phyloP scores from a whole-genome alignment of 2,797 vertebrate species.

The Acanthiza pusilla region DNA sequence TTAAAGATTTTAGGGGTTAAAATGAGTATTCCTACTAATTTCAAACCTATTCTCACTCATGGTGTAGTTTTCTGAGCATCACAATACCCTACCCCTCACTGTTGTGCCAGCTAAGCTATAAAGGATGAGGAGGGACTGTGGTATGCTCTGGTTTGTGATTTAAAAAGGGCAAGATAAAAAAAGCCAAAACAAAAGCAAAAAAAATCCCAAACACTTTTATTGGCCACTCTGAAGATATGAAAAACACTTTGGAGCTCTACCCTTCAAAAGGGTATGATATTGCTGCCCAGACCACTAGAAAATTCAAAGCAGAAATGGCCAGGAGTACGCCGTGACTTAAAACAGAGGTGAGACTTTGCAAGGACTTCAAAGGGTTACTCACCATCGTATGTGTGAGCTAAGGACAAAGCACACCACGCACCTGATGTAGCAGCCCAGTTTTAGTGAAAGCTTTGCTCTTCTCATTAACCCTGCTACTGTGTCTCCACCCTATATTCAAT shows the following conservation, averaged over 20 bases:
- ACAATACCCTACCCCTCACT: background rate
- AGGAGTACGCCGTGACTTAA: background rate
- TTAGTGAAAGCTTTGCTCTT: background rate
- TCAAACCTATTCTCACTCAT: background rate
- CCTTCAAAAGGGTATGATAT: background rate
- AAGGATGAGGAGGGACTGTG: background rate
- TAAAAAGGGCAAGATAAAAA: background rate
- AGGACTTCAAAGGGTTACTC: background rate
- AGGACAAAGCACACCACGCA: background rate
- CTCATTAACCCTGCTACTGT: background rate
- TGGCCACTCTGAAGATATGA: background rate
- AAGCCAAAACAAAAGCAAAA: accelerated
- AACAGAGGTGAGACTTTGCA: background rate
- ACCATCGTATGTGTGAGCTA: background rate
- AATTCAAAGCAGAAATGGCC: background rate
- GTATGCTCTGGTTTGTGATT: background rate
- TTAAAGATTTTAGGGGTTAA: background rate
- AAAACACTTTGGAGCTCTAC: background rate
- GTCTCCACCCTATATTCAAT: background rate
- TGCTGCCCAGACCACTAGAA: background rate
- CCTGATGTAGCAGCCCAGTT: background rate
- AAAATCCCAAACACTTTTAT: background rate
- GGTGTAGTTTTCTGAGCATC: background rate
- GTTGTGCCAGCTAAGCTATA: background rate
- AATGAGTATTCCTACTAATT: background rate